Evolutionary conservation across 2,888 invertebrate genomes (phyloP).

Genomic region (Cordilura impudica): DNA sequence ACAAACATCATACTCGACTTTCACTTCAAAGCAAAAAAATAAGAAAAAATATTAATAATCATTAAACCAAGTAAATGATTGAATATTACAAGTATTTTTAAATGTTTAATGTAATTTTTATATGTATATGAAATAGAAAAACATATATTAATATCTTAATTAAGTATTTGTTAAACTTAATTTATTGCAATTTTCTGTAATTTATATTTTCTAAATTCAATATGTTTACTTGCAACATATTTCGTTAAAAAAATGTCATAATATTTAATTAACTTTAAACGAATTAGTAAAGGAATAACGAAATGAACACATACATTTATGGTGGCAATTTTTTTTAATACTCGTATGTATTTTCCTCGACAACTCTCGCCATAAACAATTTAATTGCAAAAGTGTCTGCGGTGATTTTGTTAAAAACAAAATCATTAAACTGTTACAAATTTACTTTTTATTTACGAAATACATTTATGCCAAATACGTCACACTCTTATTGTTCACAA

Average conservation of each 20-base stretch:
- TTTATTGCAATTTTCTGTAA: neutral
- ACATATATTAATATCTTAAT: neutral
- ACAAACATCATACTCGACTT: neutral
- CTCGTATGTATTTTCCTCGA: slow-evolving; percentile 4
- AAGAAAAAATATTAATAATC: neutral
- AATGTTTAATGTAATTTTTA: neutral
- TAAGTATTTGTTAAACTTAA: neutral
- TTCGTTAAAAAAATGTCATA: neutral
- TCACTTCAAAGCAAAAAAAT: neutral
- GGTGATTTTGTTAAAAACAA: slow-evolving; percentile 23
- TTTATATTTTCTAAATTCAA: neutral
- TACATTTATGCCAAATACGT: neutral
- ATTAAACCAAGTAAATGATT: neutral
- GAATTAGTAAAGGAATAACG: neutral
- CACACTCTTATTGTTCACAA: no score
- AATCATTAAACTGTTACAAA: slow-evolving; percentile 33
- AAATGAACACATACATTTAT: neutral
- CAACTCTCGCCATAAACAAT: slow-evolving; percentile 12
- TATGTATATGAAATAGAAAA: neutral
- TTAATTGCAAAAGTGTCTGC: slow-evolving; percentile 21
- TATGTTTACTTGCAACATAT: neutral
- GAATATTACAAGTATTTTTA: neutral
- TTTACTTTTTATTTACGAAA: slow-evolving; percentile 26
- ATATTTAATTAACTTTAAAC: neutral
- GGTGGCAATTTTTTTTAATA: neutral